Base-by-base conservation (phyloP, 2,797 vertebrate species). In the Xerus rutilus region DNA sequence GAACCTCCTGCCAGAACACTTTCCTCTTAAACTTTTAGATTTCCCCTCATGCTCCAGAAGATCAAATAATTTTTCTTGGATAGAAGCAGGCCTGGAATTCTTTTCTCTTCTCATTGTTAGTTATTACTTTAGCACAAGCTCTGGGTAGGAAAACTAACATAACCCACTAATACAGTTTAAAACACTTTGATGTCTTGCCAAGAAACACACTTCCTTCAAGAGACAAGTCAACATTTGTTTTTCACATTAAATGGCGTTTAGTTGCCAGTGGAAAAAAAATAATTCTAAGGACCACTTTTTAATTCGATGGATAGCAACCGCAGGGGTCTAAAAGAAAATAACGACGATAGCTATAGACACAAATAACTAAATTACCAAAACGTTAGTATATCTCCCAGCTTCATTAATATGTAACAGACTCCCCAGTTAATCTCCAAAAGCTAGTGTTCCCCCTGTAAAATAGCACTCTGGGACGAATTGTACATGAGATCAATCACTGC, bases 301-400 rank as follows among this genome's bases (percentile, higher is more conserved):
- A 99, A 99, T 99, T 99, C 98, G 97, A 98, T 98, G 98, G 98
- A 98, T 98, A 98, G 98, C 98, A 99, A 99, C 98, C 98, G 95
- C 98, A 98, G 98, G 98, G 99, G 99, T 99, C 98, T 99, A 98
- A 98, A 98, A 98, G 98, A 99, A 98, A 99, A 99, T 98, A 98
- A 98, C 97, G 96, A 98, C 98, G 98, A 98, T 97, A 97, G 98
- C 98, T 98, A 98, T 98, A 99, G 98, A 99, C 98, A 99, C 99
- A 99, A 99, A 98, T 99, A 99, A 99, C 98, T 98, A 99, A 99
- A 99, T 99, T 99, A 99, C 98, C 98, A 98, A 98, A 98, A 99
- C 98, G 98, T 99, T 98, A 98, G 98, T 98, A 98, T 99, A 99
- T 99, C 99, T 98, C 97, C 97, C 96, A 96, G 98, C 98, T 99